Evolutionary conservation across 2,888 invertebrate genomes (phyloP).

Genomic region (Lamproptera curius): DNA sequence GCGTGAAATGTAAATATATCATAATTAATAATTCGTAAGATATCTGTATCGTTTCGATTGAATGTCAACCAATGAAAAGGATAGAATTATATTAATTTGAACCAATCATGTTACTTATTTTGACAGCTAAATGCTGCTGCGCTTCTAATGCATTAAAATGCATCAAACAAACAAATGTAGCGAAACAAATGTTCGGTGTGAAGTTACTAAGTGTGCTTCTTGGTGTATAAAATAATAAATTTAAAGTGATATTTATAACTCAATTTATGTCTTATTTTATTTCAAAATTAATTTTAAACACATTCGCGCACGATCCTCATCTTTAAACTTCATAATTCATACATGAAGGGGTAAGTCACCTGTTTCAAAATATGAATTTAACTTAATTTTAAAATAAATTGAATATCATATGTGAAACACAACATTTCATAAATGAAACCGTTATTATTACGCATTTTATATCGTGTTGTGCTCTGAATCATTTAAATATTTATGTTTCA

Average conservation of each 20-base stretch:
- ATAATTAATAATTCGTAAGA: too few species aligned
- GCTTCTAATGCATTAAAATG: constrained; percentile 21
- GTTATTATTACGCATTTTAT: neutral
- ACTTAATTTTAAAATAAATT: neutral
- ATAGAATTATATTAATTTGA: constrained; percentile 15
- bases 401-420: constrained; percentile 2
- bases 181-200: constrained; percentile 4
- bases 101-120: constrained; percentile 17
- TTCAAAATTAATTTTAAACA: constrained; percentile 1
- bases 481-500: neutral
- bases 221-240: neutral
- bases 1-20: too few species aligned
- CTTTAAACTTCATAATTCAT: constrained; percentile 7
- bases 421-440: neutral
- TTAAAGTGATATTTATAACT: neutral
- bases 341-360: constrained; percentile 19
- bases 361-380: constrained; percentile 8
- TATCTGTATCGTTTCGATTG: neutral
- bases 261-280: neutral
- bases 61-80: constrained; percentile 16
- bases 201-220: constrained; percentile 1
- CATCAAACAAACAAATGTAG: constrained; percentile 21
- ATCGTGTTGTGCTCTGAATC: too few species aligned
- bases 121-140: constrained; percentile 19
- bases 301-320: neutral